Conservation (phyloP, 2,888 invertebrate species). For the Andrena hattorfiana region DNA sequence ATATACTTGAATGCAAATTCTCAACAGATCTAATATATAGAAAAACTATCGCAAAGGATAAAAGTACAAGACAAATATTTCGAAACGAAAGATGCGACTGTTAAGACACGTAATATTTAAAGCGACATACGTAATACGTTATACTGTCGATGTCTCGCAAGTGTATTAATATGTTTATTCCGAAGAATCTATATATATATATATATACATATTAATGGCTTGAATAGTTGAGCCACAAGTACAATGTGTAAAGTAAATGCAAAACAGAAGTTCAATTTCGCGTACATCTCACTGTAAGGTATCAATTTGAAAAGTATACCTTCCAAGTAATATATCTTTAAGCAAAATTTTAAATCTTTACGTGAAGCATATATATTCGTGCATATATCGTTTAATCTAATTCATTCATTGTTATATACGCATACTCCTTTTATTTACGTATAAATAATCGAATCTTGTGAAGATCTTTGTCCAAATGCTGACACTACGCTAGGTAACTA, state of each 20-base stretch:
- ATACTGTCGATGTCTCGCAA: conserved; percentile 11
- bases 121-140: conserved; percentile 12
- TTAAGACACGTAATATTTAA: conserved; percentile 22
- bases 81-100: conserved; percentile 27
- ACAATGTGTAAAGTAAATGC: conserved; percentile 27
- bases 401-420: conserved; percentile 33
- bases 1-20: conserved; percentile 34
- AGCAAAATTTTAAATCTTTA: conserved; percentile 22
- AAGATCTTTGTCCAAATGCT: conserved; percentile 17
- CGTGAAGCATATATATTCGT: conserved; percentile 42
- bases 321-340: not conserved
- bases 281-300: not conserved
- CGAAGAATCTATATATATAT: conserved; percentile 9
- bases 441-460: conserved; percentile 17
- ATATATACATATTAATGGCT: not conserved
- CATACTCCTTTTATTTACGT: not conserved
- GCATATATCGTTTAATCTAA: conserved; percentile 27
- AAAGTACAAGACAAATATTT: conserved; percentile 46
- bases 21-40: conserved; percentile 40
- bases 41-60: conserved; percentile 54
- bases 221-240: conserved; percentile 6
- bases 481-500: conserved; percentile 18
- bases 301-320: too few relatives aligned
- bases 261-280: not conserved
- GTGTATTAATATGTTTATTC: conserved; percentile 15